Percentiles rank a stretch among this genome's conserved stretches.
phyloP scores from a whole-genome alignment of 2,888 invertebrate genomes.

The Megalurothrips usitatus region DNA sequence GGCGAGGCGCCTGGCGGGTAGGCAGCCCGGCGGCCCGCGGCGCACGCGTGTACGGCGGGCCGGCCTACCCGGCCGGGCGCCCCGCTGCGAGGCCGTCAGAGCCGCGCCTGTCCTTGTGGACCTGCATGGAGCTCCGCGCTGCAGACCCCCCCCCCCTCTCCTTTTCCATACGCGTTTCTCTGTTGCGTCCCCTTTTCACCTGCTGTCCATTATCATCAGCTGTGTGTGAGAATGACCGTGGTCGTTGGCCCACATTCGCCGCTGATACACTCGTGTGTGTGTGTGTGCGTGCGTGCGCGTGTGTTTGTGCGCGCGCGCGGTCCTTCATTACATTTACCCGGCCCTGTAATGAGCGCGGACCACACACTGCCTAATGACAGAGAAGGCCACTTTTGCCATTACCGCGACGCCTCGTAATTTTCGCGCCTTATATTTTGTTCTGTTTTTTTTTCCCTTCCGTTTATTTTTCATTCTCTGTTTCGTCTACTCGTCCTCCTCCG shows the following conservation, averaged over 20 bases:
- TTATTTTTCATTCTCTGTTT: not conserved
- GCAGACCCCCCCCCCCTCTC: too few species aligned
- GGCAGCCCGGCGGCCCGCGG: not conserved
- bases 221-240: not conserved
- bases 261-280: not conserved
- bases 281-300: not conserved
- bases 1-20: too few species aligned
- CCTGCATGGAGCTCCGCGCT: too few species aligned
- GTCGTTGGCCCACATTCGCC: not conserved
- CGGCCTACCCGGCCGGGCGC: not conserved
- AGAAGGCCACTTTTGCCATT: not conserved
- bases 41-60: not conserved
- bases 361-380: not conserved
- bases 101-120: too few species aligned
- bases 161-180: too few species aligned
- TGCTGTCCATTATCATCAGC: too few species aligned
- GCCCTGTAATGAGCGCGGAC: not conserved
- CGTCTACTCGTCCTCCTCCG: too few species aligned
- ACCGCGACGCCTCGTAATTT: not conserved
- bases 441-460: not conserved
- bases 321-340: not conserved
- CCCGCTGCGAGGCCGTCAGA: too few species aligned
- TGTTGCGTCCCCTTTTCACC: too few species aligned
- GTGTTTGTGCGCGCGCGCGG: not conserved
- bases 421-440: not conserved